Base-by-base conservation (phyloP, 2,113 vertebrate genomes). In the Buteo buteo region DNA sequence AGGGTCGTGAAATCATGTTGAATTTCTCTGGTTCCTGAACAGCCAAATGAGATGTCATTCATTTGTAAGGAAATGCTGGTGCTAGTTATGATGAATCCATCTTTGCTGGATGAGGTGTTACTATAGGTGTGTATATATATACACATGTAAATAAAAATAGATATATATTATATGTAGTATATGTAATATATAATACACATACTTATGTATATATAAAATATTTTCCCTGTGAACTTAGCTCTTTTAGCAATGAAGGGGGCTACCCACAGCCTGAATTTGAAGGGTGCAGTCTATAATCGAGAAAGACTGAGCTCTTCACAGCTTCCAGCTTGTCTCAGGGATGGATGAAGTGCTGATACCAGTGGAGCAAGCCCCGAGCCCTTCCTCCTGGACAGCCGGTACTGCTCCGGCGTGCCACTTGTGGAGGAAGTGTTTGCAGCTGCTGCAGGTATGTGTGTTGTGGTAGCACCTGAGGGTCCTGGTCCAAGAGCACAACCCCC, bases 311-410 rank as follows among this genome's bases (percentile, higher is more conserved):
- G 91, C 40, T 61, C 61, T 70, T 50, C 8, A 45, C 54, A 15
- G 58, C 73, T 90, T 49, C 44, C 78, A 78, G 84, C 89, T 83
- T 87, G 47, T 86, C 95, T 88, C 54, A 24, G 86, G 86, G 92
- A 94, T 2, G 2, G 84, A 24, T 79, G 90, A 91, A 85, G 73
- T 50, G 71, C 5, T 50, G 89, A 84, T 21, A 77, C 67, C 21
- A 25, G 69, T 55, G 55, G 59, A 97, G 87, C 69, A 44, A 90
- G 85, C 82, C 61, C 40, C 4, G 13, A 78, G 28, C 19, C 40
- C 34, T 59, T 54, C 44, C 29, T 8, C 55, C 66, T 3, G 1
- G 59, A 4, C 5, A 6, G n/a, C 32, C 8, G 5, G 2, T 11
- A 7, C 3, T 2, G 0, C 82, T 38, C 55, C 1, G 4, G 45